Conservation (phyloP, 2,888 invertebrate genomes). For the Melipona bicolor region DNA sequence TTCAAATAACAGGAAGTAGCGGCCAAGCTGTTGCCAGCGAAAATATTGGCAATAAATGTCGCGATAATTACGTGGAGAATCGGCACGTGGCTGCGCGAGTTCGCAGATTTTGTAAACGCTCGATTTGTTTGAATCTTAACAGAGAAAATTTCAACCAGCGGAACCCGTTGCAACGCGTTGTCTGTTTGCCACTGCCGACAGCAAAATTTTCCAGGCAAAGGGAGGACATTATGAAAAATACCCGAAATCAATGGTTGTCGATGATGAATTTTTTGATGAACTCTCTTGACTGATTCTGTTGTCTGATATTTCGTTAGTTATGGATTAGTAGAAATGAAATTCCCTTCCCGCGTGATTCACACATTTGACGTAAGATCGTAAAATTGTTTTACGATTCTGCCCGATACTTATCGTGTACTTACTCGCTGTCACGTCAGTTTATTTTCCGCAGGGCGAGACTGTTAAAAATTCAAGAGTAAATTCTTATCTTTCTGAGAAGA, state of each 20-base stretch:
- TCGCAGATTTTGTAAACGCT: slow-evolving; percentile 41
- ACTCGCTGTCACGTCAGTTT: neutral
- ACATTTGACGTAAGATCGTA: neutral
- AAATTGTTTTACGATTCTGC: neutral
- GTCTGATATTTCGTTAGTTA: slow-evolving; percentile 3
- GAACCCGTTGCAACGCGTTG: neutral
- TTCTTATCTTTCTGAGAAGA: too few species aligned
- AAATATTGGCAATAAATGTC: slow-evolving; percentile 63
- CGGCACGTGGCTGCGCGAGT: slow-evolving; percentile 39
- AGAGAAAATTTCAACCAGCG: slow-evolving; percentile 17
- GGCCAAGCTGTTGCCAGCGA: slow-evolving; percentile 60
- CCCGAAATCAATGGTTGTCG: neutral
- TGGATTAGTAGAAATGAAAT: neutral
- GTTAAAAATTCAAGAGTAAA: neutral
- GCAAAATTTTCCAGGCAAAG: slow-evolving; percentile 23
- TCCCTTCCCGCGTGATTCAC: neutral
- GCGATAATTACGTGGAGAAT: slow-evolving; percentile 50
- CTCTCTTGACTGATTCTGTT: neutral
- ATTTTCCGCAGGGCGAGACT: neutral
- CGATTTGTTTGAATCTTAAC: neutral
- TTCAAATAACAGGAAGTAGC: slow-evolving; percentile 28
- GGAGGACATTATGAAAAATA: slow-evolving; percentile 16
- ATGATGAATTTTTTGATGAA: slow-evolving; percentile 33
- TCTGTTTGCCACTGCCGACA: neutral
- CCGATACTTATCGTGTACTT: slow-evolving; percentile 6